phyloP scores from a whole-genome alignment of 2,113 vertebrate species.

The Ceuthmochares aereus region DNA sequence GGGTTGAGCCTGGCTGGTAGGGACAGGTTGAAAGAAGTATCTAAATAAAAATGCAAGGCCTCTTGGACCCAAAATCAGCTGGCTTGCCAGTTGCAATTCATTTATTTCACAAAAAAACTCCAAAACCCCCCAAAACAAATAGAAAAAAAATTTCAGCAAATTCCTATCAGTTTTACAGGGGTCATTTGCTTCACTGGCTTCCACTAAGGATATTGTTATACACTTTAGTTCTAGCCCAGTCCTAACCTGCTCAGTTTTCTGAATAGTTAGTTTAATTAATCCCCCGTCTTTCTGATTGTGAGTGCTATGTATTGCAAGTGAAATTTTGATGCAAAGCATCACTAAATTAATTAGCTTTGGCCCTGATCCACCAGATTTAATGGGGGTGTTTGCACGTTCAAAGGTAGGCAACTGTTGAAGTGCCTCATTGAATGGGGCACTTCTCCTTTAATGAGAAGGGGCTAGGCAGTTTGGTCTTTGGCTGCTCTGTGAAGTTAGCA shows the following conservation, averaged over 20 bases:
- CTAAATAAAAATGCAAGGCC: conserved; percentile 27
- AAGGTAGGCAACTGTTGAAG: conserved; percentile 60
- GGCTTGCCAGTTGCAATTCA: not conserved
- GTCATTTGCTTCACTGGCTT: conserved; percentile 38
- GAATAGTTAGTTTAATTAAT: conserved; percentile 66
- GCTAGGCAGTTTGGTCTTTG: not conserved
- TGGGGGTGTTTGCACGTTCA: conserved; percentile 46
- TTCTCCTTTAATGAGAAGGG: conserved; percentile 47
- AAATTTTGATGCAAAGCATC: conserved; percentile 53
- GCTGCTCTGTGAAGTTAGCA: not conserved
- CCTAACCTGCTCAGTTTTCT: conserved; percentile 54
- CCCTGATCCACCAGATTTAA: conserved; percentile 56
- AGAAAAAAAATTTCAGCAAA: conserved; percentile 19
- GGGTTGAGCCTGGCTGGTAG: not conserved
- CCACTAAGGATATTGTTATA: conserved; percentile 44
- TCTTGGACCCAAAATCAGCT: not conserved
- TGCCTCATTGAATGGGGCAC: conserved; percentile 45
- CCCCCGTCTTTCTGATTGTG: conserved; percentile 45
- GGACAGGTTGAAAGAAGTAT: not conserved
- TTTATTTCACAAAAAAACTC: not conserved
- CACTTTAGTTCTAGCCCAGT: conserved; percentile 47
- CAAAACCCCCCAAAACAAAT: not conserved
- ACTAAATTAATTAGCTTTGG: conserved; percentile 70
- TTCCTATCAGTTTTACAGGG: conserved; percentile 52
- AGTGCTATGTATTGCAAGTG: conserved; percentile 17